A percentile compares a stretch with the other conserved stretches of the same genome.
These are phyloP conservation scores for Lerema accius DNA, from an alignment of 1,140 invertebrate species.

Conservation along the genomic window DNA sequence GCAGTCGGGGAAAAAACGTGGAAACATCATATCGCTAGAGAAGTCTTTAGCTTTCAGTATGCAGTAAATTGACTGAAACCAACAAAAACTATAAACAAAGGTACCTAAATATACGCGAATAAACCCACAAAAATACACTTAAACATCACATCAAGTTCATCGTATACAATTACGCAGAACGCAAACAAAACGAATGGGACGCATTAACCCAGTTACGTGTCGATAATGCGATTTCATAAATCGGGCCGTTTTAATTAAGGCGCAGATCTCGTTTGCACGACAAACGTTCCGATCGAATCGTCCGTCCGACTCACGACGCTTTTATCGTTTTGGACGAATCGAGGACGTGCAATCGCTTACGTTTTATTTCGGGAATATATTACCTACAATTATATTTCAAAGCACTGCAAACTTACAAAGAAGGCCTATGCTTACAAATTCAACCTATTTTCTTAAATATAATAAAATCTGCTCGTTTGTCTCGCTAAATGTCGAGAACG, in stretches of 20 bases:
- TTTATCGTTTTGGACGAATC: conserved; percentile 58
- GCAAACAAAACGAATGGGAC: conserved; percentile 55
- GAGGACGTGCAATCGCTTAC: conserved; percentile 49
- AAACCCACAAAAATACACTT: background rate
- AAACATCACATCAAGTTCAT: conserved; percentile 19
- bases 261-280: conserved; percentile 56
- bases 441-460: too few relatives aligned
- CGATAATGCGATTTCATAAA: conserved; percentile 60
- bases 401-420: too few relatives aligned
- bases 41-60: too few relatives aligned
- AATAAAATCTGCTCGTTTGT: too few relatives aligned
- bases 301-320: conserved; percentile 60
- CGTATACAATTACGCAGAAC: conserved; percentile 32
- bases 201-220: conserved; percentile 64
- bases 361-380: background rate
- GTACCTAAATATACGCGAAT: background rate
- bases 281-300: conserved; percentile 45
- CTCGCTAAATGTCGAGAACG: too few relatives aligned
- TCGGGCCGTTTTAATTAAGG: conserved; percentile 67
- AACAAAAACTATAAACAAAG: background rate
- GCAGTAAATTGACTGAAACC: background rate
- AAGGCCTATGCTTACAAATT: too few relatives aligned
- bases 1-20: too few relatives aligned
- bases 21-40: too few relatives aligned
- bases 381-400: too few relatives aligned